Evolutionary conservation across 2,113 vertebrate genomes (phyloP).

Genomic region (Cottus gobio): DNA sequence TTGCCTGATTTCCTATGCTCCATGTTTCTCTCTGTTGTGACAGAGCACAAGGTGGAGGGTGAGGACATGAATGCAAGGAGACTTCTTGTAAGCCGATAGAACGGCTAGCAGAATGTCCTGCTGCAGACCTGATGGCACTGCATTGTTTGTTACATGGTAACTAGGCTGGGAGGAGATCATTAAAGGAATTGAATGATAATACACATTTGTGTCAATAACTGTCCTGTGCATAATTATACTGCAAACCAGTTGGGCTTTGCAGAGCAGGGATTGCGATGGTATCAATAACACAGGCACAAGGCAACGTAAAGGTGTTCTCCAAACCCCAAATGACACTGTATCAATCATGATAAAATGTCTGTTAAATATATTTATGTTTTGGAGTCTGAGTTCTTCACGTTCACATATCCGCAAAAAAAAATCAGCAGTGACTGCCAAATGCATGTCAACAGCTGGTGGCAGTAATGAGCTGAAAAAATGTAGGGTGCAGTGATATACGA

Average conservation of each 20-base stretch:
- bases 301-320: not conserved
- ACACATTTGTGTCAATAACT: constrained; percentile 57
- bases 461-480: not conserved
- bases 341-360: not conserved
- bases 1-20: constrained; percentile 63
- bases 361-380: not conserved
- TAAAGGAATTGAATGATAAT: constrained; percentile 60
- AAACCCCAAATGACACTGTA: not conserved
- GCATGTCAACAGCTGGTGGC: not conserved
- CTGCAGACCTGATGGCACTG: constrained; percentile 43
- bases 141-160: constrained; percentile 57
- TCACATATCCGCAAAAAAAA: not conserved
- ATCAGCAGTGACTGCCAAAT: not conserved
- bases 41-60: constrained; percentile 58
- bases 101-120: constrained; percentile 54
- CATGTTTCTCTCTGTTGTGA: constrained; percentile 65
- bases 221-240: constrained; percentile 52
- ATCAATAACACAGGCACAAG: not conserved
- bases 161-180: constrained; percentile 45
- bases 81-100: constrained; percentile 50
- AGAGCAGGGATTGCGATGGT: not conserved
- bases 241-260: not conserved
- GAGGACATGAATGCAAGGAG: constrained; percentile 64
- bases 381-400: not conserved
- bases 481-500: not conserved